Evolutionary conservation across 2,888 invertebrate genomes (phyloP).

Genomic region (Alloscopus bannaensis): DNA sequence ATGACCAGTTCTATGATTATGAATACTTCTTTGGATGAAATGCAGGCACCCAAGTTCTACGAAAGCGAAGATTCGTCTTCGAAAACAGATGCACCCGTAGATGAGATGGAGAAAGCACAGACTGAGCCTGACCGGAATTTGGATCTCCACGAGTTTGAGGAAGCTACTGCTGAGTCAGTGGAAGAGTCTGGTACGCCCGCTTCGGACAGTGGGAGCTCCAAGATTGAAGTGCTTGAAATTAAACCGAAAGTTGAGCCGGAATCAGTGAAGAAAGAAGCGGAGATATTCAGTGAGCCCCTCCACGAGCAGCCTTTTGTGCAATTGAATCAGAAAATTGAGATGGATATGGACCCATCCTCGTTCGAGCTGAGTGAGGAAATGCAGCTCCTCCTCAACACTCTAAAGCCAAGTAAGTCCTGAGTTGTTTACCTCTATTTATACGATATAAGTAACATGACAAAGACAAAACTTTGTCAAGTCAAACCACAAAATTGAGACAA

Average conservation of each 20-base stretch:
- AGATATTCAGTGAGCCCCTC: constrained; percentile 4
- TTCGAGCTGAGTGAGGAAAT: constrained; percentile 69
- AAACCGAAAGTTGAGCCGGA: constrained; percentile 52
- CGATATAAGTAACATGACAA: no score
- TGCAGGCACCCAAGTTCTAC: constrained; percentile 70
- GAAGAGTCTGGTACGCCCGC: constrained; percentile 55
- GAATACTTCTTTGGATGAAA: constrained; percentile 71
- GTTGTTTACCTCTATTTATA: no score
- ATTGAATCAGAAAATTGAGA: constrained; percentile 9
- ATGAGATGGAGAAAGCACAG: constrained; percentile 55
- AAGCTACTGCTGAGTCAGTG: constrained; percentile 47
- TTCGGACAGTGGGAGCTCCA: constrained; percentile 57
- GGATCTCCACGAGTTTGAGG: constrained; percentile 55
- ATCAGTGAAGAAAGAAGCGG: constrained; percentile 37
- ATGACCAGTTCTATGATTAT: constrained; percentile 70
- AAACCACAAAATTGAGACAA: no score
- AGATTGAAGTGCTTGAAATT: constrained; percentile 61
- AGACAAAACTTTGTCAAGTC: no score
- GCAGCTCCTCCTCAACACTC: constrained; percentile 68
- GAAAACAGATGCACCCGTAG: constrained; percentile 61
- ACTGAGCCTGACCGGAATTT: constrained; percentile 49
- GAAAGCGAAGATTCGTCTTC: constrained; percentile 72
- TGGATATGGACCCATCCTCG: constrained; percentile 44
- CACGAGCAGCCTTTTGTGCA: constrained; percentile 10
- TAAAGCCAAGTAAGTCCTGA: constrained; percentile 73